phyloP scores from a whole-genome alignment of 2,888 invertebrate species.

The Pilophorus perplexus region DNA sequence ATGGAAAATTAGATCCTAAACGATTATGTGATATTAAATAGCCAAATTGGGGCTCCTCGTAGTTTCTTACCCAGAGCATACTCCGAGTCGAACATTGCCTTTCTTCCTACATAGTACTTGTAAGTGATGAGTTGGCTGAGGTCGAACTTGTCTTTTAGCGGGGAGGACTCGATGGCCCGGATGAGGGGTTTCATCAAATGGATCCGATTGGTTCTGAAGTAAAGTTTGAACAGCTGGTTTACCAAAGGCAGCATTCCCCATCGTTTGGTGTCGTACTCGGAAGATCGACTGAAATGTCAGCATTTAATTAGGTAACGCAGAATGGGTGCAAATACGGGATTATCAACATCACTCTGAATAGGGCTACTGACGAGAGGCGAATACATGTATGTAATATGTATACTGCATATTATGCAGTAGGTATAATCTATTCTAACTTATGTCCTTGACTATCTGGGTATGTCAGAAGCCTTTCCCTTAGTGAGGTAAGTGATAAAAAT shows the following conservation, averaged over 20 bases:
- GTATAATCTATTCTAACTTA: no score
- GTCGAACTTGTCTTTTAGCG: conserved; percentile 84
- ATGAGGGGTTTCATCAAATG: conserved; percentile 92
- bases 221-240: conserved; percentile 96
- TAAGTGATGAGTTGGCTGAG: conserved; percentile 94
- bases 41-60: no score
- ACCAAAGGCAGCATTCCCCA: conserved; percentile 94
- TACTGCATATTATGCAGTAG: no score
- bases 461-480: no score
- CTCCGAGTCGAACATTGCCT: conserved; percentile 98
- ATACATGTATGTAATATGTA: no score
- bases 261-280: conserved; percentile 88
- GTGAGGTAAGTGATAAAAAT: no score
- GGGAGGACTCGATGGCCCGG: conserved; percentile 90
- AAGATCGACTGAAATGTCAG: conserved; percentile 63
- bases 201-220: conserved; percentile 86
- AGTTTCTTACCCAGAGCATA: conserved; percentile 68
- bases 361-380: no score
- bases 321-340: no score
- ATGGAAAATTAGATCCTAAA: not conserved
- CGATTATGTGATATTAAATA: not conserved
- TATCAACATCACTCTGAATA: no score
- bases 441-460: no score
- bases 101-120: conserved; percentile 93
- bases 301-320: no score